Base-by-base conservation (phyloP, 2,888 invertebrate genomes). In the Oxycera nigricornis region DNA sequence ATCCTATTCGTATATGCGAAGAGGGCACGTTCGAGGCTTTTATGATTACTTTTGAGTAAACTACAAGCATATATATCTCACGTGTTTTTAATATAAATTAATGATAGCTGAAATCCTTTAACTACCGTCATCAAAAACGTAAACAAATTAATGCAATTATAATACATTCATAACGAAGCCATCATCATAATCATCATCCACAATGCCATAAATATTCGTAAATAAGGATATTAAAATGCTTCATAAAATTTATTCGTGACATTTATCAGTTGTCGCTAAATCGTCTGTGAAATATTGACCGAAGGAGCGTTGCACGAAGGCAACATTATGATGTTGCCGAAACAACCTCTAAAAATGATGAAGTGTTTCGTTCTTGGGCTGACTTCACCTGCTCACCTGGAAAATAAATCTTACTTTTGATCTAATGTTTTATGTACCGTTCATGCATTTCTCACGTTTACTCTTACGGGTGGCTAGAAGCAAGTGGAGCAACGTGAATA, bases 181-280 rank as follows among this genome's bases (percentile, higher is more conserved):
- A n/a, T n/a, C n/a, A n/a, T n/a, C n/a, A n/a, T n/a, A n/a, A 22
- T 17, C 55, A 55, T 55, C 55, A 55, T 55, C 55, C 11, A n/a
- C 22, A 0, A 3, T 46, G n/a, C 3, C 55, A 55, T 24, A 55
- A 24, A 24, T 55, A 20, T 22, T 22, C 24, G 22, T 24, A 55
- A 55, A 24, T 4, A 6, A 55, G 55, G 55, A 55, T 55, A 55
- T 55, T 55, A 17, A 55, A 55, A 55, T 55, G 46, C 46, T 55
- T 55, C 22, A 35, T 17, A 28, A n/a, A 67, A 70, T 70, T 70
- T 70, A 70, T 52, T 55, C 55, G 14, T 24, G 11, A 52, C 70
- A 70, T 70, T 70, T 70, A 70, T 70, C 70, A 70, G 70, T 55
- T 70, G 70, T 52, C 70, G 35, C 55, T 55, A 52, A 70, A 70